Conservation (phyloP, 2,888 invertebrate species). For the Escarpia spicata region DNA sequence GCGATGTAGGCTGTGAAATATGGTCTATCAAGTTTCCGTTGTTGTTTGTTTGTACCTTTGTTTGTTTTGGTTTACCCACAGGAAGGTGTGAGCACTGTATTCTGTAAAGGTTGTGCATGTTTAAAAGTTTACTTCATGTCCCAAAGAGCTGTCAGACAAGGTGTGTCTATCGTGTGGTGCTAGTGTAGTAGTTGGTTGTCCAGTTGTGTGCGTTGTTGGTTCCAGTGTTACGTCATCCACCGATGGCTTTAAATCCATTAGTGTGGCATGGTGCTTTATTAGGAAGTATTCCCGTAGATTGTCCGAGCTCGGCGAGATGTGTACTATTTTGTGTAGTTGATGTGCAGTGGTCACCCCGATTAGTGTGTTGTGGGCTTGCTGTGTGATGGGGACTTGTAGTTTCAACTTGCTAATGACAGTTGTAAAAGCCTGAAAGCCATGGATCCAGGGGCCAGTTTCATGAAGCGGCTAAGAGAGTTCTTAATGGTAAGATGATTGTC, state of each 20-base stretch:
- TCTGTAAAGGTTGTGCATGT: background rate
- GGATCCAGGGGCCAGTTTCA: too few species aligned
- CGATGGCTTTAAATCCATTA: background rate
- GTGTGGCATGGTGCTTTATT: background rate
- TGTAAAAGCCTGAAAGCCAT: too few species aligned
- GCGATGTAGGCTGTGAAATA: background rate
- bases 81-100: background rate
- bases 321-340: too few species aligned
- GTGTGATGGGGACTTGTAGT: too few species aligned
- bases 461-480: too few species aligned
- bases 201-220: background rate
- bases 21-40: slow-evolving; percentile 12
- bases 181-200: background rate
- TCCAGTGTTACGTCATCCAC: background rate
- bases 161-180: background rate
- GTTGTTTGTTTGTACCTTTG: background rate
- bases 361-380: too few species aligned
- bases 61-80: background rate
- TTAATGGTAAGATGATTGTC: too few species aligned
- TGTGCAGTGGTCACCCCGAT: too few species aligned
- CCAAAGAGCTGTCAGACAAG: background rate
- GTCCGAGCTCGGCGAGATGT: too few species aligned
- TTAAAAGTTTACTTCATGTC: background rate
- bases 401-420: too few species aligned
- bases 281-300: too few species aligned